Evolutionary conservation across 2,888 invertebrate genomes (phyloP), one percentile per base, ranked within the genome.

Genomic region (Notodonta dromedarius): DNA sequence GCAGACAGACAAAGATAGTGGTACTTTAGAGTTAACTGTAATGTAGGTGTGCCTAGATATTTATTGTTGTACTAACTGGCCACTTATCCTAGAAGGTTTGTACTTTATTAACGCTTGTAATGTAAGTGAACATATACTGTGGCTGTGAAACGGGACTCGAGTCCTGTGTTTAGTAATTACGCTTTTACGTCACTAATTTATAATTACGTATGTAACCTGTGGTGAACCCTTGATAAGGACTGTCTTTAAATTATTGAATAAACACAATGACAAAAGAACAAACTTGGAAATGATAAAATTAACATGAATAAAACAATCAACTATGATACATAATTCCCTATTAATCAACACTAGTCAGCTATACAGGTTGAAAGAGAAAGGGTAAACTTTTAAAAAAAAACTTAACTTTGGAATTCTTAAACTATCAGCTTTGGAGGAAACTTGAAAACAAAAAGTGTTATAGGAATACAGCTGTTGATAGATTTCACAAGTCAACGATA

Each of bases 171-270:
- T 89, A 92, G 91, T 89, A 82, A 85, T 78, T 89, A 90, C 79
- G 90, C 90, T 91, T 87, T 84, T 86, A 86, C 82, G 88, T 91
- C 89, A 89, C 88, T 91, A 89, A 91, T 89, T 89, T 89, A 87
- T 87, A 85, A 80, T 70, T 78, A 75, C 71, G 75, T 77, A 67
- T 77, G 76, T 80, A 79, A 77, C 70, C 67, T 76, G 72, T 68
- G 66, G 63, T 73, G 67, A 66, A 76, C 72, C 67, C 66, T 67
- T 65, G 72, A 74, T 76, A 72, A 67, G 63, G 68, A 67, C 56
- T 62, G 69, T 74, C 68, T 68, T 65, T 55, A 67, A 70, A 65
- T 68, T 66, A 67, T 69, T 66, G 56, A 9, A 13, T 54, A 12
- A 12, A 53, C 50, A 50, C 11, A 5, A 14, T 54, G 39, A 79